Evolutionary conservation across 1,140 invertebrate genomes (phyloP).

Genomic region (Bombus picipes): DNA sequence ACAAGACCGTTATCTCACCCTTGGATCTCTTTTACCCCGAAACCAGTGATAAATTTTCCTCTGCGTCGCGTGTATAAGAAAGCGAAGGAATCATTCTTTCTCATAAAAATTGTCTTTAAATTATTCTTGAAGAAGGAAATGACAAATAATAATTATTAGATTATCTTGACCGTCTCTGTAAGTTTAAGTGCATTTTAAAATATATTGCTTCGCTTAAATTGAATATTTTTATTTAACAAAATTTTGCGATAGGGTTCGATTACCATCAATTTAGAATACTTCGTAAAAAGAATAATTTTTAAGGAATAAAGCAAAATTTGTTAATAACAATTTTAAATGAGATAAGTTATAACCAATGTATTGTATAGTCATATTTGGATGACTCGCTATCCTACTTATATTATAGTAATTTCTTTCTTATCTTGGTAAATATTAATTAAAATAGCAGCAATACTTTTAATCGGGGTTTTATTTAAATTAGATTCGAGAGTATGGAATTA

Average conservation of each 20-base stretch:
- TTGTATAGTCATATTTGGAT: too few relatives aligned
- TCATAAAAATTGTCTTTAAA: not conserved
- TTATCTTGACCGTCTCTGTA: not conserved
- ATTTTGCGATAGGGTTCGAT: too few relatives aligned
- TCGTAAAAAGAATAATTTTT: too few relatives aligned
- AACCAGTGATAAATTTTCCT: constrained; percentile 47
- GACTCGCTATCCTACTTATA: too few relatives aligned
- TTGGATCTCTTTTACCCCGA: constrained; percentile 32
- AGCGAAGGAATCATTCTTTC: not conserved
- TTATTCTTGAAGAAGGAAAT: not conserved
- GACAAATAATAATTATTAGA: not conserved
- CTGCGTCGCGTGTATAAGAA: not conserved
- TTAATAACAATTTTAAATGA: too few relatives aligned
- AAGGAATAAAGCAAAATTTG: too few relatives aligned
- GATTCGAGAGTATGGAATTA: not conserved
- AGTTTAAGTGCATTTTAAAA: not conserved
- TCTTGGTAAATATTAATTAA: not conserved
- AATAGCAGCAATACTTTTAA: not conserved
- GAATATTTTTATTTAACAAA: too few relatives aligned
- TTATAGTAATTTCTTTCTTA: not conserved
- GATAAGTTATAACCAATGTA: too few relatives aligned
- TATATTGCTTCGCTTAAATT: too few relatives aligned
- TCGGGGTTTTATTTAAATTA: not conserved
- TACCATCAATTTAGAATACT: too few relatives aligned
- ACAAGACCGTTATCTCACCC: constrained; percentile 34